Evolutionary conservation across 2,888 invertebrate species (phyloP).

Genomic region (Yponomeuta plumbellus): DNA sequence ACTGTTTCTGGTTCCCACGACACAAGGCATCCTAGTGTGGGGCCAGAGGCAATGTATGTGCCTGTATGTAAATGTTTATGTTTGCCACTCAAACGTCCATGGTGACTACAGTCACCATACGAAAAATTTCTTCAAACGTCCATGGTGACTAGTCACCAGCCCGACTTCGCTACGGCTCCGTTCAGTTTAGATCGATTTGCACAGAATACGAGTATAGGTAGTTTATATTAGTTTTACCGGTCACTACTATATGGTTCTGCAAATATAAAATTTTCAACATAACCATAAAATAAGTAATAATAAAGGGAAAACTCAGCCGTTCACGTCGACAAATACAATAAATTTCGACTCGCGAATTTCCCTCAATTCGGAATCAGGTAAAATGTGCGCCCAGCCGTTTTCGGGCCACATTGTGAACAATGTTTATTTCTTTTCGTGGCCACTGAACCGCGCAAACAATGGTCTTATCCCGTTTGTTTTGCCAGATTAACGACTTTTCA

Average conservation of each 20-base stretch:
- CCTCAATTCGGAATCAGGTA: constrained; percentile 8
- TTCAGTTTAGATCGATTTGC: too few relatives aligned
- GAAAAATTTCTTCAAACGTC: too few relatives aligned
- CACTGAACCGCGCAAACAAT: constrained; percentile 35
- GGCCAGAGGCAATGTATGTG: too few relatives aligned
- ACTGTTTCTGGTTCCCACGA: too few relatives aligned
- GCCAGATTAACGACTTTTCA: constrained; percentile 18
- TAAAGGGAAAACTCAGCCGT: not conserved
- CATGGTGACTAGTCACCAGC: too few relatives aligned
- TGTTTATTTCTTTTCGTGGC: constrained; percentile 28
- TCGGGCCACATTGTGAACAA: constrained; percentile 21
- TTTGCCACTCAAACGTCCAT: too few relatives aligned
- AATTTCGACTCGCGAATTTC: not conserved
- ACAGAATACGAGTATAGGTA: too few relatives aligned
- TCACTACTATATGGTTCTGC: not conserved
- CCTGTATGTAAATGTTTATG: too few relatives aligned
- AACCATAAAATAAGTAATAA: not conserved
- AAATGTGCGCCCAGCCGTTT: constrained; percentile 31
- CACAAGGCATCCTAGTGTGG: too few relatives aligned
- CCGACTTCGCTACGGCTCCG: too few relatives aligned
- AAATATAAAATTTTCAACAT: not conserved
- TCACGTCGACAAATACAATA: not conserved
- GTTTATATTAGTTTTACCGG: too few relatives aligned
- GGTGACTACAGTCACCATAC: too few relatives aligned
- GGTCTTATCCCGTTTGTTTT: constrained; percentile 19